Evolutionary conservation across 1,140 invertebrate genomes (phyloP), one percentile per base, ranked within the genome.

Genomic region (Bradynema listronoti): DNA sequence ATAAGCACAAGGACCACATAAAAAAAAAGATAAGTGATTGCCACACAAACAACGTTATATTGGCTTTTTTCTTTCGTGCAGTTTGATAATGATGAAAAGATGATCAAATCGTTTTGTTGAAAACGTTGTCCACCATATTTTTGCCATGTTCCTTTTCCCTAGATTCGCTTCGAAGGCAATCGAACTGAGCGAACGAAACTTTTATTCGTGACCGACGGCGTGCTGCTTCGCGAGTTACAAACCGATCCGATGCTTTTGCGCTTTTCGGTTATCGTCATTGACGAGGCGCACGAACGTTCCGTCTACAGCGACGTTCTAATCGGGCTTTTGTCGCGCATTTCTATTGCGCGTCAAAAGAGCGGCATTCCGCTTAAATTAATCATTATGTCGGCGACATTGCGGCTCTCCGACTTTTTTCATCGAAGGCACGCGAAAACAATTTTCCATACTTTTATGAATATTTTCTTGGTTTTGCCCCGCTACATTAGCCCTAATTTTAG

Each of bases 121-220:
- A n/a, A n/a, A n/a, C n/a, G n/a, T n/a, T n/a, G n/a, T n/a, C n/a
- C n/a, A n/a, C n/a, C n/a, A n/a, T n/a, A n/a, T n/a, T n/a, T n/a
- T n/a, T n/a, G n/a, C n/a, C n/a, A n/a, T n/a, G n/a, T n/a, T n/a
- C 11, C 14, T 39, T 52, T n/a, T 22, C 51, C 52, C 45, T 58
- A 83, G 74, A 98, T 99, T 79, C 83, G 95, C 63, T 98, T 93
- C 79, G 91, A 98, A 79, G 92, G 91, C 29, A 98, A 94, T 78
- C 85, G 85, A 2, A 89, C 86, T 0, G 83, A 86, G 5, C 83
- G 88, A 6, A 98, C 95, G 0, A 86, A 87, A 78, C 91, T 99
- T 34, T 95, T 97, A 79, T 99, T 98, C 78, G 95, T 99, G 91
- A 99, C 95, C n/a, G 94, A 99, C 82, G 53, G 55, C 80, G 91